Conservation (phyloP, 1,140 invertebrate genomes). For the Neoseiulus cucumeris region DNA sequence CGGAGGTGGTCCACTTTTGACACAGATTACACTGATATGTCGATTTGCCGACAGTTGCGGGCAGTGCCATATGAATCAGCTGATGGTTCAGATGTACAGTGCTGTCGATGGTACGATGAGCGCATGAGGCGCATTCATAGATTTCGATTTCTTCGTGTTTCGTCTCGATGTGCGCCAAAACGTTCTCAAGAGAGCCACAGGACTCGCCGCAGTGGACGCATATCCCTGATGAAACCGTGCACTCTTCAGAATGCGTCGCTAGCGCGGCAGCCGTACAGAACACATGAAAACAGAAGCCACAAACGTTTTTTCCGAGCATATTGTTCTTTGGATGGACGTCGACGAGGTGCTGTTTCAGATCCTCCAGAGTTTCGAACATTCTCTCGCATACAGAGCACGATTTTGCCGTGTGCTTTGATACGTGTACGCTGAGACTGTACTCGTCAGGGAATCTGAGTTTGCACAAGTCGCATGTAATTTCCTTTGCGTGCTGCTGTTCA, state of each 20-base stretch:
- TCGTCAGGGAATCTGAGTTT: not conserved
- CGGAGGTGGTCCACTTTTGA: not conserved
- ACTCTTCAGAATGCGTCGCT: not conserved
- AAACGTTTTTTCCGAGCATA: not conserved
- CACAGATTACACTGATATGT: not conserved
- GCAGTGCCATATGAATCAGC: not conserved
- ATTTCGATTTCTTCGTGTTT: not conserved
- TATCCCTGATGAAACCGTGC: not conserved
- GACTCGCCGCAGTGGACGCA: not conserved
- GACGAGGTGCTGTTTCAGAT: not conserved
- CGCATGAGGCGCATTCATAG: not conserved
- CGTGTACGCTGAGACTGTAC: not conserved
- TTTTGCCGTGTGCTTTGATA: not conserved
- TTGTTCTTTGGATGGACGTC: not conserved
- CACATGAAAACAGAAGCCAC: not conserved
- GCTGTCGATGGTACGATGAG: not conserved
- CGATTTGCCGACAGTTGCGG: not conserved
- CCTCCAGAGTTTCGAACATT: not conserved
- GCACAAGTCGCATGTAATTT: not conserved
- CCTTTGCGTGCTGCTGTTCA: not conserved
- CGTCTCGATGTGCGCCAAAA: not conserved
- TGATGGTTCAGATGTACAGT: conserved; percentile 4
- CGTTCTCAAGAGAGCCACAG: not conserved
- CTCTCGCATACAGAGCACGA: not conserved
- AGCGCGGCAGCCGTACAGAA: not conserved